Base-by-base conservation (phyloP, 1,140 invertebrate species). In the Bombus ignitus region DNA sequence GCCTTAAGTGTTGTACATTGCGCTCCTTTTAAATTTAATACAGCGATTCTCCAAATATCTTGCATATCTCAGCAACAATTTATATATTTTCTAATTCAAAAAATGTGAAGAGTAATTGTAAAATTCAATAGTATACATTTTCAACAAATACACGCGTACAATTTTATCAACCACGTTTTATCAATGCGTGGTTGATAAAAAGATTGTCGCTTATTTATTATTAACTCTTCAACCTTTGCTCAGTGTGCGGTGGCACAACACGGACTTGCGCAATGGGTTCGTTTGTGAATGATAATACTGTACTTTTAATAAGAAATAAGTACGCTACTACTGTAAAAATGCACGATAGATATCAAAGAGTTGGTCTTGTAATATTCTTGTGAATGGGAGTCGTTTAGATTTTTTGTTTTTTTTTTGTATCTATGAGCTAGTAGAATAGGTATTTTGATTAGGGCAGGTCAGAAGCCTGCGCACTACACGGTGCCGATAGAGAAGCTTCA, bases 141-240 rank as follows among this genome's bases (percentile, higher is more conserved):
- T n/a, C 25, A 39, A 5, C 6, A 53, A 2, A 53, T 53, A 53
- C 5, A 53, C 18, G 6, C 59, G 10, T n/a, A 1, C 3, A 9
- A 42, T 44, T 73, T n/a, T 74, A 15, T 37, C 47, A 32, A 6
- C 9, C 35, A 35, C 35, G 2, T 44, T 73, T n/a, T 74, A 15
- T 37, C 47, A 32, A 18, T 3, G 8, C 8, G 1, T 8, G 25
- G 2, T 62, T 4, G 47, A 81, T 76, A 53, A 79, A 37, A 47
- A 28, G 28, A 6, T 71, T 57, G 81, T 71, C 84, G n/a, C n/a
- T 37, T 72, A 53, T 28, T 62, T 76, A 44, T 76, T 82, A 66
- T 80, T 85, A 75, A 74, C 82, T 76, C 18, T 89, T 53, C 81
- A 89, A 87, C 75, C 79, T 57, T 66, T 70, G 86, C 81, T 77